These are phyloP conservation scores for Xanthorhoe designata DNA, from an alignment of 2,888 invertebrate genomes.

Conservation along the genomic window DNA sequence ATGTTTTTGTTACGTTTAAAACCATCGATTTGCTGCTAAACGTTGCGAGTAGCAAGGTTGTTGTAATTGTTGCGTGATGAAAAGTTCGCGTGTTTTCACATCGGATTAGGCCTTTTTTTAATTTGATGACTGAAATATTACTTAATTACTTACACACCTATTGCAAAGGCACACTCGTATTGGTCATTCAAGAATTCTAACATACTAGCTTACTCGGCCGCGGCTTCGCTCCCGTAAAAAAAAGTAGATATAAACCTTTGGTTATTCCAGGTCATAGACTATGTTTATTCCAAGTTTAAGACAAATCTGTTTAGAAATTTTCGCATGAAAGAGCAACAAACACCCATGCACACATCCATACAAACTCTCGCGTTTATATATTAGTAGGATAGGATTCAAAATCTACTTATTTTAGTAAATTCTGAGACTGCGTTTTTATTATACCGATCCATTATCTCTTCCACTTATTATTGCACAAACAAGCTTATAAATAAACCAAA, in stretches of 20 bases:
- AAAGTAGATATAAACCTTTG: no score
- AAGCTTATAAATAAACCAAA: slow-evolving; percentile 39
- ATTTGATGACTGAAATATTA: slow-evolving; percentile 51
- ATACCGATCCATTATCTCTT: not conserved
- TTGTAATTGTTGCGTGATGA: slow-evolving; percentile 50
- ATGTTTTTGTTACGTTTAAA: slow-evolving; percentile 37
- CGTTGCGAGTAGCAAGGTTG: slow-evolving; percentile 40
- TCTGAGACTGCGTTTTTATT: not conserved
- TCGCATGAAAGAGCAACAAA: no score
- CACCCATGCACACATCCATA: no score
- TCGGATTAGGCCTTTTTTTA: slow-evolving; percentile 54
- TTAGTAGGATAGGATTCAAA: not conserved
- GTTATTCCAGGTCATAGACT: no score
- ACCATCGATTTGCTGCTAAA: slow-evolving; percentile 40
- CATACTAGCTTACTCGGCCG: not conserved
- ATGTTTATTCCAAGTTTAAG: no score
- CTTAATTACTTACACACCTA: slow-evolving; percentile 47
- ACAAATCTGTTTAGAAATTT: no score
- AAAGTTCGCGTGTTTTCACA: slow-evolving; percentile 52
- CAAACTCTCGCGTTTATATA: no score
- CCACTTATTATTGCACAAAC: slow-evolving; percentile 32
- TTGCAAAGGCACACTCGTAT: slow-evolving; percentile 28
- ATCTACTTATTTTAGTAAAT: not conserved
- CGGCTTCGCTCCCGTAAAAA: no score
- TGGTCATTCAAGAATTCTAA: slow-evolving; percentile 1